Conservation (phyloP, 1,140 invertebrate species). For the Mercenaria mercenaria region DNA sequence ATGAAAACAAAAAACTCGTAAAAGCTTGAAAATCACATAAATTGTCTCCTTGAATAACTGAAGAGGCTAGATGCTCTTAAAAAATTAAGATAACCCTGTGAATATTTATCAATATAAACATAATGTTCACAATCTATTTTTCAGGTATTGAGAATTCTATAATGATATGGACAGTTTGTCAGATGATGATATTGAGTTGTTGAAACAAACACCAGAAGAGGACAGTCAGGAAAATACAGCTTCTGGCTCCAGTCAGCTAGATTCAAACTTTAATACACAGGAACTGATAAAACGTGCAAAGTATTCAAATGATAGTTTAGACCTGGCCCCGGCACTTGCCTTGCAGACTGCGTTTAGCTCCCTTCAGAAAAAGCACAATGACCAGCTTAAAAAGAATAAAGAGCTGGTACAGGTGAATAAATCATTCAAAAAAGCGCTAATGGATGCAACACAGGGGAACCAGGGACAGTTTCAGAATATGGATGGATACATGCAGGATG, state of each 20-base stretch:
- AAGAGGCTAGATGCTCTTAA: too few relatives aligned
- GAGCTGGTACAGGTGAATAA: neutral
- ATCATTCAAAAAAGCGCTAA: neutral
- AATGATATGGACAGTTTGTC: conserved; percentile 37
- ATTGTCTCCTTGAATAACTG: too few relatives aligned
- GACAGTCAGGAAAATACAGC: neutral
- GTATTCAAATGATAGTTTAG: conserved; percentile 5
- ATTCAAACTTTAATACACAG: neutral
- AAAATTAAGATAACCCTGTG: too few relatives aligned
- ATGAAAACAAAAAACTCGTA: too few relatives aligned
- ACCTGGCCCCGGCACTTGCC: conserved; percentile 23
- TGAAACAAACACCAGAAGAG: neutral
- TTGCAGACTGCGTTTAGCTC: conserved; percentile 44
- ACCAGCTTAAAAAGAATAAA: neutral
- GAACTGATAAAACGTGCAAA: neutral
- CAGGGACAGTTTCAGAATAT: neutral
- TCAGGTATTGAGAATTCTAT: neutral
- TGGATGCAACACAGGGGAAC: neutral
- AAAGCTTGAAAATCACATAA: too few relatives aligned
- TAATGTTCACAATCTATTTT: too few relatives aligned
- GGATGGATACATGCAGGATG: neutral
- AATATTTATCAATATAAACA: too few relatives aligned
- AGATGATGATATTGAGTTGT: conserved; percentile 49
- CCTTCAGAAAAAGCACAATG: conserved; percentile 49
- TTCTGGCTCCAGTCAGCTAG: neutral